Evolutionary conservation across 2,797 vertebrate genomes (phyloP).

Genomic region (Danio kyathit): DNA sequence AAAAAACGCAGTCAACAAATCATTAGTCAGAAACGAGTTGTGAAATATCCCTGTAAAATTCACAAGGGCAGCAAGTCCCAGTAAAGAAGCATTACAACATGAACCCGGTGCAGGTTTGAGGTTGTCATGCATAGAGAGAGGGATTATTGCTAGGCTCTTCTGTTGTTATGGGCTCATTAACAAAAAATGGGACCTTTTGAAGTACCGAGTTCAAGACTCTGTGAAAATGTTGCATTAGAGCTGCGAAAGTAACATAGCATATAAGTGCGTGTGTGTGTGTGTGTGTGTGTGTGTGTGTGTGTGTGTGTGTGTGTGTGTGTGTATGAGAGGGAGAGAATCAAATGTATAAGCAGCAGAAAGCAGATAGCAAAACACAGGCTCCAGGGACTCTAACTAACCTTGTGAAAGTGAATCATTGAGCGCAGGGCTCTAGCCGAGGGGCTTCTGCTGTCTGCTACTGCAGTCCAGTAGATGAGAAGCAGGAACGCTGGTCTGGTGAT

Average conservation of each 20-base stretch:
- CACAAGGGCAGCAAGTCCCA: conserved; percentile 67
- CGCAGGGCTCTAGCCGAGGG: neutral
- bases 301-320: too few species aligned
- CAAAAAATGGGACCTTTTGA: conserved; percentile 40
- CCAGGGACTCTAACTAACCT: conserved; percentile 12
- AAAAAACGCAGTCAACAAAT: conserved; percentile 76
- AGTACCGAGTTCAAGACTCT: conserved; percentile 8
- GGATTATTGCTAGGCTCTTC: conserved; percentile 56
- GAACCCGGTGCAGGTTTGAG: conserved; percentile 62
- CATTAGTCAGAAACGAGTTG: conserved; percentile 73
- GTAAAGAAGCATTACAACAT: conserved; percentile 75
- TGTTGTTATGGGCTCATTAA: conserved; percentile 66
- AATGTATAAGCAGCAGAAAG: conserved; percentile 1
- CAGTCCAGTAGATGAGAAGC: neutral
- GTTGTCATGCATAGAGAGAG: conserved; percentile 44
- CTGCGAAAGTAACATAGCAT: neutral
- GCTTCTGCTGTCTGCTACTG: conserved; percentile 4
- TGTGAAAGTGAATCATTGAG: conserved; percentile 31
- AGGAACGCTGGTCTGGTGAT: neutral
- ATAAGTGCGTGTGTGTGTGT: neutral
- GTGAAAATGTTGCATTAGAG: conserved; percentile 32
- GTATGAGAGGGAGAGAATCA: neutral
- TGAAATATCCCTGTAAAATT: conserved; percentile 69
- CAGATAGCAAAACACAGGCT: conserved; percentile 23
- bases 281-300: too few species aligned